Percentiles rank a stretch among this genome's conserved stretches.
Conservation (phyloP, 1,140 invertebrate species). For the Aphelinus atriplicis region DNA sequence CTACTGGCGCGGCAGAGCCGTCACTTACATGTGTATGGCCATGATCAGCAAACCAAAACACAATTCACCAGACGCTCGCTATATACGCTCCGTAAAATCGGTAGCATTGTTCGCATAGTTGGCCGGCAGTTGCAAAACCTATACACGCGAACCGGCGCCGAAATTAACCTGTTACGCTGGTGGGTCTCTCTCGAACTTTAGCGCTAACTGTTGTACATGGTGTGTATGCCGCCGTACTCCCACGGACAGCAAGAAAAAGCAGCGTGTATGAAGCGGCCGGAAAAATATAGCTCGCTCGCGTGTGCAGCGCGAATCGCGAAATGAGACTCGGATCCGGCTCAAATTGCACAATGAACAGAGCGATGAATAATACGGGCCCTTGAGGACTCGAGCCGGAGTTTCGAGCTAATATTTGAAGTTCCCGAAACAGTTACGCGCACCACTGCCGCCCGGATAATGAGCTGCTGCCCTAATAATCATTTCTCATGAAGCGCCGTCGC, state of each 20-base stretch:
- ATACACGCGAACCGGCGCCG: too few relatives aligned
- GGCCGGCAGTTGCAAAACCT: too few relatives aligned
- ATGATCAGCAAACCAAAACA: too few relatives aligned
- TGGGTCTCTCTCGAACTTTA: too few relatives aligned
- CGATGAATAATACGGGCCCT: slow-evolving; percentile 24
- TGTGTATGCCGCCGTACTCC: too few relatives aligned
- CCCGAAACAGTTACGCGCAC: slow-evolving; percentile 46
- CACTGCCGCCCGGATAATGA: slow-evolving; percentile 43
- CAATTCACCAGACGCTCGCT: too few relatives aligned
- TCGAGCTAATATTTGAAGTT: slow-evolving; percentile 51
- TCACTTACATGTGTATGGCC: too few relatives aligned
- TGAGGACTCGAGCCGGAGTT: slow-evolving; percentile 20
- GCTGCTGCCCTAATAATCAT: slow-evolving; percentile 47
- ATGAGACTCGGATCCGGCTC: neutral
- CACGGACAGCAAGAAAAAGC: neutral
- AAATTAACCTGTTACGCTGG: too few relatives aligned
- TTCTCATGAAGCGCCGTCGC: slow-evolving; percentile 30
- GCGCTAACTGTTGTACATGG: too few relatives aligned
- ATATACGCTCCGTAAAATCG: too few relatives aligned
- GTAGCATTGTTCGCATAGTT: too few relatives aligned
- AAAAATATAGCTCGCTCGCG: slow-evolving; percentile 6
- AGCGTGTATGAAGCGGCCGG: neutral
- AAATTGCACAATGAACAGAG: neutral
- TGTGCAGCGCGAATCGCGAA: neutral
- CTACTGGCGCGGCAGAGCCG: too few relatives aligned